These are phyloP conservation scores for Sardinella longiceps DNA, from an alignment of 2,797 vertebrate species.

Conservation along the genomic window DNA sequence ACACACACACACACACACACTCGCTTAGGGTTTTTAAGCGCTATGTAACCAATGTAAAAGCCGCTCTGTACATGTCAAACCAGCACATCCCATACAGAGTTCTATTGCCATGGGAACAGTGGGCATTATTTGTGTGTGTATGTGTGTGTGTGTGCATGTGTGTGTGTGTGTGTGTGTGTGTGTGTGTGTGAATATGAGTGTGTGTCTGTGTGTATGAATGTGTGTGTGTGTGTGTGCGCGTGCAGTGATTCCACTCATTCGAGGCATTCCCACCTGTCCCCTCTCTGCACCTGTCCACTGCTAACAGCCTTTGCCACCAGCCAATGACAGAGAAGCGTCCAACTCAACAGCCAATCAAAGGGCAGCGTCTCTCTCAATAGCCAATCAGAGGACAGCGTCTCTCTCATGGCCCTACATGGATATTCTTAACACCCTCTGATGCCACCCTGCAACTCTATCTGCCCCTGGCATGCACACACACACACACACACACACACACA, in stretches of 20 bases:
- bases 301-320: conserved; percentile 39
- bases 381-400: conserved; percentile 36
- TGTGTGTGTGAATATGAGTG: too few species aligned
- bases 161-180: too few species aligned
- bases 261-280: conserved; percentile 63
- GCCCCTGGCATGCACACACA: conserved; percentile 10
- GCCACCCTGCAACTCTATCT: conserved; percentile 43
- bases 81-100: background rate
- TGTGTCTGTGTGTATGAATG: background rate
- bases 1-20: too few species aligned
- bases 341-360: conserved; percentile 57
- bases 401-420: conserved; percentile 66
- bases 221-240: background rate
- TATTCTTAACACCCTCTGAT: conserved; percentile 40
- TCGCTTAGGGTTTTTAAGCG: background rate
- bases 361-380: too few species aligned
- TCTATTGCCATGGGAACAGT: background rate
- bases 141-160: too few species aligned
- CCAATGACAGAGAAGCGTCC: conserved; percentile 53
- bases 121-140: background rate
- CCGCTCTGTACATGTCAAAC: background rate
- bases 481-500: conserved; percentile 6
- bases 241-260: conserved; percentile 64
- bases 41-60: background rate
- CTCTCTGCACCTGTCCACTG: conserved; percentile 63